phyloP scores from a whole-genome alignment of 2,888 invertebrate genomes.

The Buathra laborator region DNA sequence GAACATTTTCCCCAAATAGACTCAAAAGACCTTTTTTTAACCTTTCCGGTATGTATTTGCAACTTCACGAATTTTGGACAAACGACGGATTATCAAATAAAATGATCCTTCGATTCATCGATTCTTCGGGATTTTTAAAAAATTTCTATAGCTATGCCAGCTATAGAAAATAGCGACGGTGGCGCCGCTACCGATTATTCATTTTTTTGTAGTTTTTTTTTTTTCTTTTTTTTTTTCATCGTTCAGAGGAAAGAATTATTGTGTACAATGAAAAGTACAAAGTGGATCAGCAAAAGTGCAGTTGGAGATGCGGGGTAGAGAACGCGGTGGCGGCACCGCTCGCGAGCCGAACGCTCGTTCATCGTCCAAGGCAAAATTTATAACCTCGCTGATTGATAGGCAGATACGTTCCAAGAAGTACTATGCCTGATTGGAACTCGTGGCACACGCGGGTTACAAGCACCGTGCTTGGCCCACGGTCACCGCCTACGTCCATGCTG shows the following conservation, averaged over 20 bases:
- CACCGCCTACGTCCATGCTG: slow-evolving; percentile 37
- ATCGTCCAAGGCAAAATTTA: slow-evolving; percentile 79
- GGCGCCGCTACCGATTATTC: background rate
- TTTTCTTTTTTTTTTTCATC: slow-evolving; percentile 15
- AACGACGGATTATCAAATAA: background rate
- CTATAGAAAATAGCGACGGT: too few relatives aligned
- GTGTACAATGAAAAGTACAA: slow-evolving; percentile 48
- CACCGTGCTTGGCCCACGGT: slow-evolving; percentile 55
- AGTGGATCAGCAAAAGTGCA: slow-evolving; percentile 50
- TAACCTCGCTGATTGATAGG: slow-evolving; percentile 81
- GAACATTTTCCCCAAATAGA: background rate
- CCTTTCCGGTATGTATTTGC: too few relatives aligned
- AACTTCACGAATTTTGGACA: too few relatives aligned
- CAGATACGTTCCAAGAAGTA: slow-evolving; percentile 83
- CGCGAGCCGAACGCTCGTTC: slow-evolving; percentile 66
- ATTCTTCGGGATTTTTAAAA: background rate
- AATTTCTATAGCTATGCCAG: background rate
- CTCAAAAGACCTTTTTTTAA: background rate
- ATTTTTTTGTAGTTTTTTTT: background rate
- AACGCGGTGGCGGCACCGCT: slow-evolving; percentile 16
- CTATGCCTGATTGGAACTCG: slow-evolving; percentile 82
- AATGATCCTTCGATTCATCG: background rate
- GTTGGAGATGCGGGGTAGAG: slow-evolving; percentile 1
- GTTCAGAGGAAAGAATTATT: slow-evolving; percentile 40
- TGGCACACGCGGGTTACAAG: slow-evolving; percentile 59